Percentiles rank a stretch among this genome's conserved stretches.
Evolutionary conservation across 1,140 invertebrate species (phyloP).

Genomic region (Aphaenogaster ashmeadi): DNA sequence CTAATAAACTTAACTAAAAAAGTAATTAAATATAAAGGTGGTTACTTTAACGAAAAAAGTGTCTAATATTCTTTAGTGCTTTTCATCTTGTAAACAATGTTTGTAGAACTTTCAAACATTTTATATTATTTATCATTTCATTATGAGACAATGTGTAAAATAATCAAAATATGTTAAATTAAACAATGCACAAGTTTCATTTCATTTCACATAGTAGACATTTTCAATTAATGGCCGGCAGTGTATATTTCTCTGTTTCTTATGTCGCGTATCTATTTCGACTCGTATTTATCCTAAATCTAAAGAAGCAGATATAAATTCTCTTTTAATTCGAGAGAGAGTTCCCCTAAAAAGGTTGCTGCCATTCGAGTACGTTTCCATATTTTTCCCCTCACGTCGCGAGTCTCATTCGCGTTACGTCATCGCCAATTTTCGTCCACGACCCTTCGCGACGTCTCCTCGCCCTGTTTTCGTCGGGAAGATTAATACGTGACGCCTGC

Average conservation of each 20-base stretch:
- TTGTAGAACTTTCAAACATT: too few relatives aligned
- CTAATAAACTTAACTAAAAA: too few relatives aligned
- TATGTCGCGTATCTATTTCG: neutral
- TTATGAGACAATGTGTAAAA: too few relatives aligned
- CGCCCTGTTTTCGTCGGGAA: slow-evolving; percentile 22
- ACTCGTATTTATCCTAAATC: neutral
- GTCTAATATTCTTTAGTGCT: too few relatives aligned
- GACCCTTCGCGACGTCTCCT: slow-evolving; percentile 1
- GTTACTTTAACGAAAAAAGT: too few relatives aligned
- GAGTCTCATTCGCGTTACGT: neutral
- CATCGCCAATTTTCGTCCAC: neutral
- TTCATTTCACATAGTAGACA: too few relatives aligned
- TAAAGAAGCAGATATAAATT: neutral
- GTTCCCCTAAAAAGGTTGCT: neutral
- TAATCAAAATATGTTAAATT: too few relatives aligned
- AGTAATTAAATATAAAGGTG: too few relatives aligned
- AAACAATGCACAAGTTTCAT: too few relatives aligned
- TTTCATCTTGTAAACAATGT: too few relatives aligned
- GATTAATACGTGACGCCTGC: slow-evolving; percentile 62
- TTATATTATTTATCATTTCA: too few relatives aligned
- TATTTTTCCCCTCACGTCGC: neutral
- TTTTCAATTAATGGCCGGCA: too few relatives aligned
- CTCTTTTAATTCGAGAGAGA: neutral
- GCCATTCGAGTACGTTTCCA: neutral
- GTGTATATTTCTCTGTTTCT: neutral